A percentile compares a stretch with the other conserved stretches of the same genome.
These are phyloP conservation scores for Euphysa ruthae DNA, from an alignment of 30 jellyfish, hydroid and myxozoan species.

Conservation along the genomic window DNA sequence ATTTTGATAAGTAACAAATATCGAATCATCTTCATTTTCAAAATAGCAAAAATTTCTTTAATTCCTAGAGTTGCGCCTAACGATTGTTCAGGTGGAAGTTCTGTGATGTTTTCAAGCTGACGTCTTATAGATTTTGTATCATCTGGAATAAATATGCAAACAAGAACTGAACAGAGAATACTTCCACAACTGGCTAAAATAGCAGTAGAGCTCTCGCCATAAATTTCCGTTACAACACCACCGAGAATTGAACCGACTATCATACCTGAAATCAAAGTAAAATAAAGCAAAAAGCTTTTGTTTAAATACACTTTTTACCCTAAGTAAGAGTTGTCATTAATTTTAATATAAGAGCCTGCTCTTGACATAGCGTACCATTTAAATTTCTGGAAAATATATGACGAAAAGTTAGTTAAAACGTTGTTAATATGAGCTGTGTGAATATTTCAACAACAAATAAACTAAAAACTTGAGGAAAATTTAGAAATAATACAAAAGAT, in stretches of 20 bases:
- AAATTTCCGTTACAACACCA: conserved; percentile 14
- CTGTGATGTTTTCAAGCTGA: not conserved
- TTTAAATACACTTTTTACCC: too few relatives aligned
- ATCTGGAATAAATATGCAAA: conserved; percentile 13
- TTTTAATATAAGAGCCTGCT: too few relatives aligned
- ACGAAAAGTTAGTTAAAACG: too few relatives aligned
- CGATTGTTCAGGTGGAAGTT: not conserved
- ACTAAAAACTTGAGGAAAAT: too few relatives aligned
- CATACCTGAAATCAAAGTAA: conserved; percentile 10
- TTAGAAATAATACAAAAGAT: too few relatives aligned
- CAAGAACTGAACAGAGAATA: conserved; percentile 10
- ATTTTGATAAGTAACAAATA: conserved; percentile 20
- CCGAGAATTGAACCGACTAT: conserved; percentile 28
- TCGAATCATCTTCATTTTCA: conserved; percentile 3
- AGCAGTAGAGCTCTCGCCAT: conserved; percentile 24
- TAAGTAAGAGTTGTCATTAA: too few relatives aligned
- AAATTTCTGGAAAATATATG: too few relatives aligned
- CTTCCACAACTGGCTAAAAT: conserved; percentile 29
- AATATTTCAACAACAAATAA: too few relatives aligned
- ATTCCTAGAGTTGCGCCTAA: not conserved
- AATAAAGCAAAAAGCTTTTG: not conserved
- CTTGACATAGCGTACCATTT: too few relatives aligned
- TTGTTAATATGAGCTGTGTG: too few relatives aligned
- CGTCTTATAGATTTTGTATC: conserved; percentile 28
- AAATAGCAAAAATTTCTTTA: not conserved